Evolutionary conservation across 2,888 invertebrate species (phyloP), one percentile per base, ranked within the genome.

Genomic region (Auanema sp.): DNA sequence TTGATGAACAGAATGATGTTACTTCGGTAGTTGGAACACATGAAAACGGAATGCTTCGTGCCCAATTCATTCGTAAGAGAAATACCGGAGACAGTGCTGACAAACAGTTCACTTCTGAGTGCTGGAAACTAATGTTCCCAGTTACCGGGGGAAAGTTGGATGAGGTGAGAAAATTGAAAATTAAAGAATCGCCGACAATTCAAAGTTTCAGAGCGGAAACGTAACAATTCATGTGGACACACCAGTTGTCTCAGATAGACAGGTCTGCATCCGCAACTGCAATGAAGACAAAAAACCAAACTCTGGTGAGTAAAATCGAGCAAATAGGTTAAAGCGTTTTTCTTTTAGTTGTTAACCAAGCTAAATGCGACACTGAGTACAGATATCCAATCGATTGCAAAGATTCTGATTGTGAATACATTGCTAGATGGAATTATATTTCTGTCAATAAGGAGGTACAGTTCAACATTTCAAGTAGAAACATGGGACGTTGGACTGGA

Each of bases 401-500:
- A 3, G 79, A 63, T 40, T 25, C 62, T 3, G 69, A 75, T 5
- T 84, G 84, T 68, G 80, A 81, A 42, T 84, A 84, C 68, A 50
- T 63, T 16, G 84, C 84, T 42, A 65, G 63, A 24, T 84, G 84
- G 84, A 58, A 58, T 16, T 78, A 74, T 65, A 68, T 79, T 55
- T 64, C 66, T n/a, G 54, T 56, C 6, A 63, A 61, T 42, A 69
- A 79, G 43, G 78, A 78, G 25, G 78, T 84, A 25, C 62, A 65
- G 10, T 84, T 84, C 72, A 79, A 78, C 41, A 81, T 84, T 60
- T 69, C 68, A 21, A 71, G 83, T 6, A 73, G 75, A 51, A 82
- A 77, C 6, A 66, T 77, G 50, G 83, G 83, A 53, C 60, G 83
- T 42, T 84, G 84, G 84, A 85, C 84, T 1, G 84, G 84, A 16